Percentiles rank a stretch among this genome's conserved stretches.
Evolutionary conservation across 1,140 invertebrate genomes (phyloP).

Genomic region (Oppia nitens): DNA sequence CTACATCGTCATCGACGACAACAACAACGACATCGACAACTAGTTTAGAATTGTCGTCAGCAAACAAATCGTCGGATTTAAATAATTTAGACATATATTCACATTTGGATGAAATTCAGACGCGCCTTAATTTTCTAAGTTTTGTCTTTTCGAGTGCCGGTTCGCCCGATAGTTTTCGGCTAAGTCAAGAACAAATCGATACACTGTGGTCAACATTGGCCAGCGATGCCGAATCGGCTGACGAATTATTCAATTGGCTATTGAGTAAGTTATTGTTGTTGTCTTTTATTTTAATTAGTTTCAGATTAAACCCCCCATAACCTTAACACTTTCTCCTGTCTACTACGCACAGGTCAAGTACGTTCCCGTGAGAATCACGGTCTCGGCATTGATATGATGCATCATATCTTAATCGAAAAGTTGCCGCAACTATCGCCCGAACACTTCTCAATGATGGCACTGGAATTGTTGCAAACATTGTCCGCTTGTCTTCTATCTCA

Average conservation of each 20-base stretch:
- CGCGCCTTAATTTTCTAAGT: conserved; percentile 71
- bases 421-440: conserved; percentile 69
- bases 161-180: conserved; percentile 62
- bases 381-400: conserved; percentile 60
- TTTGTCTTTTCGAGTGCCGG: conserved; percentile 76
- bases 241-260: conserved; percentile 82
- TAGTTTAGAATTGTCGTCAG: no score
- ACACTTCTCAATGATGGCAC: conserved; percentile 71
- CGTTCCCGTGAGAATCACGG: conserved; percentile 62
- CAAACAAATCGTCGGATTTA: neutral
- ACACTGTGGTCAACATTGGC: conserved; percentile 75
- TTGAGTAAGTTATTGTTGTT: conserved; percentile 30
- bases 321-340: no score
- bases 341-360: conserved; percentile 52
- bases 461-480: conserved; percentile 75
- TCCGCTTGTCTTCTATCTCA: conserved; percentile 50
- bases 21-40: no score
- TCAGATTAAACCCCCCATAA: neutral
- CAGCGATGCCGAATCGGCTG: conserved; percentile 52
- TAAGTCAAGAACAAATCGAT: conserved; percentile 74
- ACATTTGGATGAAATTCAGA: conserved; percentile 75
- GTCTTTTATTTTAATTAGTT: neutral
- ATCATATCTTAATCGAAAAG: conserved; percentile 73
- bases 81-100: conserved; percentile 36
- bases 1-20: no score